Evolutionary conservation across 2,113 vertebrate species (phyloP).

Genomic region (Microtus richardsoni): DNA sequence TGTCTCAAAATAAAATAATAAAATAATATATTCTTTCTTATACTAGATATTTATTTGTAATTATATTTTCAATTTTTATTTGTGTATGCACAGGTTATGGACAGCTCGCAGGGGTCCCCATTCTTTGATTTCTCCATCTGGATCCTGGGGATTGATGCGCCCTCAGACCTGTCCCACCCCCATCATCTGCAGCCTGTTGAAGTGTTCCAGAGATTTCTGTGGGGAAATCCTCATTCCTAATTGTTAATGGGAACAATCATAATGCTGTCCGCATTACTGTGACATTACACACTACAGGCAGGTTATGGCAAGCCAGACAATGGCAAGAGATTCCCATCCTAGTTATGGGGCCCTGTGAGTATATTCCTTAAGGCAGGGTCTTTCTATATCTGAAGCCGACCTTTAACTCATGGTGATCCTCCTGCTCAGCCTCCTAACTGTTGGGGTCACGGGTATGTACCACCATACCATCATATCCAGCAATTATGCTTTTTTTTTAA

Average conservation of each 20-base stretch:
- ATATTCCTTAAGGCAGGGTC: not conserved
- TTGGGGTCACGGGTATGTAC: not conserved
- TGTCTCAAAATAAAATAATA: not conserved
- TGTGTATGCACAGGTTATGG: not conserved
- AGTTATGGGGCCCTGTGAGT: not conserved
- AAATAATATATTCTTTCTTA: not conserved
- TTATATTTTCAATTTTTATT: not conserved
- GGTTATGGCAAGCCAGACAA: not conserved
- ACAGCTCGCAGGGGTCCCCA: not conserved
- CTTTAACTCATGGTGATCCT: not conserved
- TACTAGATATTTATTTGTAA: not conserved
- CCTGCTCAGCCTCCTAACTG: not conserved
- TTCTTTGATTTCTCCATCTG: not conserved
- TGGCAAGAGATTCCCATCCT: not conserved
- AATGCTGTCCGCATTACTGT: not conserved
- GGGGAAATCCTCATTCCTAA: not conserved
- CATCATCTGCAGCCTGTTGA: not conserved
- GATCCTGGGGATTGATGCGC: not conserved
- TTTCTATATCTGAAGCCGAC: not conserved
- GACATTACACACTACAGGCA: not conserved
- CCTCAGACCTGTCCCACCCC: too few relatives aligned
- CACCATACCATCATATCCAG: not conserved
- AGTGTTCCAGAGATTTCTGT: not conserved
- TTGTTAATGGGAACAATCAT: not conserved
- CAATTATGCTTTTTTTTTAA: not conserved